phyloP scores from a whole-genome alignment of 2,888 invertebrate species.

The Drosophila acutilabella region DNA sequence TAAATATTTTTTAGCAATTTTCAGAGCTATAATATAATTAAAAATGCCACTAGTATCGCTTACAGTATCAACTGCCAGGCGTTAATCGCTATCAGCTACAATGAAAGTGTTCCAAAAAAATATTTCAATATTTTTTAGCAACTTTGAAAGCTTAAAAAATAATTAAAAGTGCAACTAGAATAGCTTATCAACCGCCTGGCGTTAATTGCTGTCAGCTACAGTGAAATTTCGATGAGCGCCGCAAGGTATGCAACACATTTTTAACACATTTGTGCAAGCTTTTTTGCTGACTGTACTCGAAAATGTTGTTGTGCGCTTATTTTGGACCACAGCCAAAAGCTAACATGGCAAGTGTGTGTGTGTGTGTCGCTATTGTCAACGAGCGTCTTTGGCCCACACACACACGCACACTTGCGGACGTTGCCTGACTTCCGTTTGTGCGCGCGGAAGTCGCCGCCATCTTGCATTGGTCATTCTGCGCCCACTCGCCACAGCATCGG shows the following conservation, averaged over 20 bases:
- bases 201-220: conserved; percentile 58
- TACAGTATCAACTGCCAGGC: conserved; percentile 16
- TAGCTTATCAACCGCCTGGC: conserved; percentile 16
- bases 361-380: conserved; percentile 4
- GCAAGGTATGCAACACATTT: conserved; percentile 58
- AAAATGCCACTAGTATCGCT: no score
- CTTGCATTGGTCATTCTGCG: conserved; percentile 80
- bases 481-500: conserved; percentile 69
- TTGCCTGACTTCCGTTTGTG: conserved; percentile 76
- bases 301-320: conserved; percentile 61
- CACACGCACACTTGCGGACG: conserved; percentile 40
- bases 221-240: conserved; percentile 3
- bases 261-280: conserved; percentile 42
- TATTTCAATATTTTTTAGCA: no score
- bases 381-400: neutral
- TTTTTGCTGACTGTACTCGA: conserved; percentile 78
- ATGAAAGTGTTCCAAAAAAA: no score
- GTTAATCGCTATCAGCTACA: conserved; percentile 57
- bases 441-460: conserved; percentile 77
- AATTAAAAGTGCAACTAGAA: neutral
- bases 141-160: neutral
- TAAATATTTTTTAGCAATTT: neutral
- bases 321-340: conserved; percentile 69
- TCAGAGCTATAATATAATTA: neutral
- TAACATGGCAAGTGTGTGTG: conserved; percentile 34